Percentiles rank a stretch among this genome's conserved stretches.
These are phyloP conservation scores for Archips crataeganus DNA, from an alignment of 2,888 invertebrate species.

Conservation along the genomic window DNA sequence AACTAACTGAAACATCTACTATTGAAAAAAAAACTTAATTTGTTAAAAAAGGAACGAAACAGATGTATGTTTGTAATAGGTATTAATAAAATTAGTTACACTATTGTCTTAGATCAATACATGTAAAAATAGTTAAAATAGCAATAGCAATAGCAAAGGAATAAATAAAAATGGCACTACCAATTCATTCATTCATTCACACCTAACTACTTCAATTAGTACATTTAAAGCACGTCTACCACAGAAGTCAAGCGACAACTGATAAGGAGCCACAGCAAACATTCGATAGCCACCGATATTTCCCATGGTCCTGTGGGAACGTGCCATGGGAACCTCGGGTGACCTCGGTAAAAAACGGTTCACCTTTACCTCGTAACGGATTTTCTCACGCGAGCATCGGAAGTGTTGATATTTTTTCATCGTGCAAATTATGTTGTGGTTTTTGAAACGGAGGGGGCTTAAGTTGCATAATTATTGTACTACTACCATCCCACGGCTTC, in stretches of 20 bases:
- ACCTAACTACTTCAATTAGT: background rate
- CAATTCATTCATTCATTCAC: background rate
- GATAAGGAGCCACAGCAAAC: slow-evolving; percentile 17
- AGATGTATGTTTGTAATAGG: too few species aligned
- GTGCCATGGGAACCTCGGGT: slow-evolving; percentile 19
- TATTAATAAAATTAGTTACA: too few species aligned
- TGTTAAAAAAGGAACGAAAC: too few species aligned
- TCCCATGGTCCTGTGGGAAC: slow-evolving; percentile 36
- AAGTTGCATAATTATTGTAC: background rate
- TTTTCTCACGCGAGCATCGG: slow-evolving; percentile 29
- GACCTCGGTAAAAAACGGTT: slow-evolving; percentile 35
- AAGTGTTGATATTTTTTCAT: slow-evolving; percentile 5
- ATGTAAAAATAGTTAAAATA: too few species aligned
- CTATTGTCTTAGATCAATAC: too few species aligned
- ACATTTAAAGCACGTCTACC: background rate
- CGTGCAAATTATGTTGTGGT: background rate
- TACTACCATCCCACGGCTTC: too few species aligned
- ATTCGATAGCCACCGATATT: slow-evolving; percentile 8
- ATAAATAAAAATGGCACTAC: background rate
- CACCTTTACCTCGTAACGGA: slow-evolving; percentile 34
- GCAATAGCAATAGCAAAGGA: too few species aligned
- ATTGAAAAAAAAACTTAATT: too few species aligned
- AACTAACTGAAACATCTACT: too few species aligned
- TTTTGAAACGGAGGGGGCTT: background rate
- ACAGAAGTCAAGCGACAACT: background rate